Percentiles rank a stretch among this genome's conserved stretches.
Evolutionary conservation across 2,888 invertebrate species (phyloP).

Genomic region (Pollenia amentaria): DNA sequence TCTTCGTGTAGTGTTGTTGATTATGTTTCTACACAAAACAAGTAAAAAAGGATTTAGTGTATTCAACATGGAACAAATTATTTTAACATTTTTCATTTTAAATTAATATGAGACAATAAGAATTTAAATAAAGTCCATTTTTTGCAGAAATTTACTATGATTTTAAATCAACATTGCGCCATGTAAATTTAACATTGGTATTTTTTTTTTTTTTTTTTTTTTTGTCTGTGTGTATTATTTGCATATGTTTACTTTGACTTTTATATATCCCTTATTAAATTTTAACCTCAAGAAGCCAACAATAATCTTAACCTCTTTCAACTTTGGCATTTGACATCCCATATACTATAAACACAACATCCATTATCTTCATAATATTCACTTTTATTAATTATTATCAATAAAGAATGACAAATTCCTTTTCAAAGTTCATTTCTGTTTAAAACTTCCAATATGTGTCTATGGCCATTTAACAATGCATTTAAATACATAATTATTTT

Average conservation of each 20-base stretch:
- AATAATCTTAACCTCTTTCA: not conserved
- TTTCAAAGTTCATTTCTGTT: slow-evolving; percentile 44
- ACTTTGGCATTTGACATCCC: not conserved
- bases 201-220: too few species aligned
- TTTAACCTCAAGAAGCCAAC: not conserved
- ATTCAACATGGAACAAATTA: too few species aligned
- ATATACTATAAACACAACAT: not conserved
- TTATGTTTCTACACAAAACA: too few species aligned
- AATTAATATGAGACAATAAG: too few species aligned
- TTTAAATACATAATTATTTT: slow-evolving; percentile 25
- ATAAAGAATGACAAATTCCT: slow-evolving; percentile 44
- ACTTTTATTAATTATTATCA: slow-evolving; percentile 1
- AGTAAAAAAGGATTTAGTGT: too few species aligned
- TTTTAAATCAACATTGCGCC: too few species aligned
- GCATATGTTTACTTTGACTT: not conserved
- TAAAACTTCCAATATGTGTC: slow-evolving; percentile 7
- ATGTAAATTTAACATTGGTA: too few species aligned
- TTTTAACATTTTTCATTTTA: too few species aligned
- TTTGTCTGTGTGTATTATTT: too few species aligned
- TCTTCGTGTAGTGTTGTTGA: too few species aligned
- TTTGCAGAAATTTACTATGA: too few species aligned
- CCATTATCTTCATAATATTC: slow-evolving; percentile 4
- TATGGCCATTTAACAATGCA: slow-evolving; percentile 1
- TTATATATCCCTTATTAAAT: not conserved
- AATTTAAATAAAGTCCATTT: too few species aligned